Base-by-base conservation (phyloP, 2,113 vertebrate species). In the Tetrax tetrax region DNA sequence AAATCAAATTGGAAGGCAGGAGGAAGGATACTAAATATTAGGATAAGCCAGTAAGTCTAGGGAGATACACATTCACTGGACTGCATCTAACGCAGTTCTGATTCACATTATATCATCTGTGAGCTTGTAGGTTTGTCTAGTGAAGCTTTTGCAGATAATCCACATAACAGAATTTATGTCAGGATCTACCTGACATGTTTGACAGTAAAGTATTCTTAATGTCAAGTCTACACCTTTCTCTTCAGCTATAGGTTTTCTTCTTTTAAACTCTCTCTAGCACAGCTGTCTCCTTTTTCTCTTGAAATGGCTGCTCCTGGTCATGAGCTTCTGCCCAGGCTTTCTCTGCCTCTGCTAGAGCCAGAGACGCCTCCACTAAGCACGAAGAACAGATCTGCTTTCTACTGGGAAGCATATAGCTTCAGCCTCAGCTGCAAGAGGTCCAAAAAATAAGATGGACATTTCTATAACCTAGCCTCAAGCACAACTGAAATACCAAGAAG, bases 221-320 rank as follows among this genome's bases (percentile, higher is more conserved):
- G 25, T 27, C 56, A 60, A 47, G 17, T 14, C 28, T 38, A 31
- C 83, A 98, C 97, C 95, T 97, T 96, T 71, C 94, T 97, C 45
- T 96, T 98, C 18, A 98, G 95, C 75, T 86, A 82, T 86, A 95
- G 94, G 15, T 97, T 96, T 13, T 98, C 97, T 29, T 98, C 96
- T 10, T 75, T 96, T 80, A 98, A 80, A n/a, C 56, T 91, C 27
- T 95, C 61, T 98, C 97, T 5, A 84, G 93, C 87, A 97, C 51
- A 1, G 96, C 86, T 5, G 79, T 28, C 63, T 97, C 97, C 61
- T 71, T 96, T 87, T 98, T 97, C 75, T 96, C 63, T 65, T 86
- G 89, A 41, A 71, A 90, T 6, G 94, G 90, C 29, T 97, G 92
- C 60, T 97, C 94, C 65, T 94, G 94, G 2, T 95, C 88, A 61